phyloP scores from a whole-genome alignment of 2,888 invertebrate species.

The Drosophila parthenogenetica region DNA sequence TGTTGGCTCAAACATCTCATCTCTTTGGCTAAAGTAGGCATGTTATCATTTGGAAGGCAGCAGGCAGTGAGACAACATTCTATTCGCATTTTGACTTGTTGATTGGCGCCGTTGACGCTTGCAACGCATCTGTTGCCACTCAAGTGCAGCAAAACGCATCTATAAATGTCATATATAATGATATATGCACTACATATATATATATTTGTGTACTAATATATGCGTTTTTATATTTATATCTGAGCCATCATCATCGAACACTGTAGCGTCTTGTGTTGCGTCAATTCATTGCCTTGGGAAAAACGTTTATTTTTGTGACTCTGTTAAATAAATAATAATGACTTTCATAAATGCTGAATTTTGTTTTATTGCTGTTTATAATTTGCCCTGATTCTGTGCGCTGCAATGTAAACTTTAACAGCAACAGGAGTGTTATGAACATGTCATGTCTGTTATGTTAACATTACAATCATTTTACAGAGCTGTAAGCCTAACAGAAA shows the following conservation, averaged over 20 bases:
- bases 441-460: background rate
- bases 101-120: slow-evolving; percentile 56
- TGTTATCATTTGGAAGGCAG: slow-evolving; percentile 19
- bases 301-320: slow-evolving; percentile 22
- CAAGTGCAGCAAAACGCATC: slow-evolving; percentile 21
- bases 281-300: slow-evolving; percentile 22
- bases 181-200: slow-evolving; percentile 5
- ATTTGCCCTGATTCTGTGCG: slow-evolving; percentile 5
- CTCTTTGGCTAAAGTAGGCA: slow-evolving; percentile 42
- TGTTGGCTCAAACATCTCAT: slow-evolving; percentile 10
- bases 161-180: slow-evolving; percentile 20
- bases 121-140: slow-evolving; percentile 38
- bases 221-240: background rate
- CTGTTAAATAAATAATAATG: slow-evolving; percentile 22
- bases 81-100: slow-evolving; percentile 56
- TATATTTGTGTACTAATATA: background rate
- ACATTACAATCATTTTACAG: background rate
- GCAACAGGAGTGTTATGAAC: background rate
- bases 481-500: background rate
- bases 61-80: slow-evolving; percentile 30
- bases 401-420: background rate
- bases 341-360: slow-evolving; percentile 12
- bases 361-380: background rate
- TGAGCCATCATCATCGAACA: slow-evolving; percentile 9
- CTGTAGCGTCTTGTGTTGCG: slow-evolving; percentile 9